phyloP scores from a whole-genome alignment of 1,140 invertebrate genomes.

The Chlorops oryzae region DNA sequence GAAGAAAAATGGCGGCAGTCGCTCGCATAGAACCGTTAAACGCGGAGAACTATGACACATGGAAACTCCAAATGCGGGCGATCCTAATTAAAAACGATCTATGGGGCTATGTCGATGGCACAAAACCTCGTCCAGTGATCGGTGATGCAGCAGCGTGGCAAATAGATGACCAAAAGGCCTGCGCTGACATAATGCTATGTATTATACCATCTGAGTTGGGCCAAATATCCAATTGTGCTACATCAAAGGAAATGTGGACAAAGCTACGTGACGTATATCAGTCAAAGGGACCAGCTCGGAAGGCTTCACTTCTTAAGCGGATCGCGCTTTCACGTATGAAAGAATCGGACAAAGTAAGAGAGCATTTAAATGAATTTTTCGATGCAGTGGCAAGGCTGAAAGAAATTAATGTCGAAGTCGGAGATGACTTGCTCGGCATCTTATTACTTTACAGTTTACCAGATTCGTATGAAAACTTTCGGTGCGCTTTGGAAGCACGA shows the following conservation, averaged over 20 bases:
- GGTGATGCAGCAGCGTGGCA: slow-evolving; percentile 5
- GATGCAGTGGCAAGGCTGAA: slow-evolving; percentile 26
- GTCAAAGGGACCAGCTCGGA: slow-evolving; percentile 23
- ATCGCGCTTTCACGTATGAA: slow-evolving; percentile 13
- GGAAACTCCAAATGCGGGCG: slow-evolving; percentile 21
- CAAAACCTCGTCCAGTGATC: background rate
- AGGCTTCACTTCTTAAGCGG: slow-evolving; percentile 21
- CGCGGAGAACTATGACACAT: slow-evolving; percentile 23
- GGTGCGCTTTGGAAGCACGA: slow-evolving; percentile 23
- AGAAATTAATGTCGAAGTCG: slow-evolving; percentile 15
- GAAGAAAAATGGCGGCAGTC: too few species aligned
- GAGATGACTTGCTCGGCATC: slow-evolving; percentile 22
- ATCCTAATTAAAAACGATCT: slow-evolving; percentile 16
- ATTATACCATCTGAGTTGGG: slow-evolving; percentile 4
- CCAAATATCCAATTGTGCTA: slow-evolving; percentile 9
- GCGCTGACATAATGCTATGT: slow-evolving; percentile 7
- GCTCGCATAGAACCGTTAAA: slow-evolving; percentile 15
- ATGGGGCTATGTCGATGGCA: slow-evolving; percentile 16
- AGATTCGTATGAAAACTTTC: slow-evolving; percentile 25
- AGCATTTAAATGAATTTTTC: slow-evolving; percentile 13
- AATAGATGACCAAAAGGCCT: slow-evolving; percentile 8
- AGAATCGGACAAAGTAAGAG: slow-evolving; percentile 14
- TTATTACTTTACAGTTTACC: slow-evolving; percentile 30
- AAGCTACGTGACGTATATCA: slow-evolving; percentile 16
- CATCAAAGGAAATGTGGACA: slow-evolving; percentile 18